Evolutionary conservation across 2,888 invertebrate species (phyloP).

Genomic region (Chymomyza procnemis): DNA sequence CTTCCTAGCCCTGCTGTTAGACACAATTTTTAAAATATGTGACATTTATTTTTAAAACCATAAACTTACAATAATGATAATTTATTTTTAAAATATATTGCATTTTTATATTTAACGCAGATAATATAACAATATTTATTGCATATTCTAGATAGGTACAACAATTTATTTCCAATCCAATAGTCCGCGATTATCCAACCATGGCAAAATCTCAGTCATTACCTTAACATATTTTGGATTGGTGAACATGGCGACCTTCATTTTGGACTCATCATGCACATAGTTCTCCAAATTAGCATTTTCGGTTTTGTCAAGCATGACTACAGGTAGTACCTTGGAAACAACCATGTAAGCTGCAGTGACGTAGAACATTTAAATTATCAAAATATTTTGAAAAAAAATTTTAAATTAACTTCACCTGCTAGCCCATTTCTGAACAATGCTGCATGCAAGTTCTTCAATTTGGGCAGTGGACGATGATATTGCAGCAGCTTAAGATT

Average conservation of each 20-base stretch:
- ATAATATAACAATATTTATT: too few relatives aligned
- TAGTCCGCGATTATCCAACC: conserved; percentile 76
- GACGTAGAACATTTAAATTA: background rate
- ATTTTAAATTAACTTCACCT: conserved; percentile 54
- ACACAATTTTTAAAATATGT: background rate
- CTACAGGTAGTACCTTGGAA: conserved; percentile 73
- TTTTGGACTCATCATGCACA: conserved; percentile 62
- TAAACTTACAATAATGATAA: background rate
- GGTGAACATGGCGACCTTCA: conserved; percentile 70
- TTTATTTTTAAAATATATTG: conserved; percentile 1
- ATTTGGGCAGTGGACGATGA: conserved; percentile 73
- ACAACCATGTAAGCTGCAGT: conserved; percentile 73
- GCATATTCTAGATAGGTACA: background rate
- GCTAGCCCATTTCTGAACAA: conserved; percentile 71
- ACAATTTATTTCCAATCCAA: conserved; percentile 65
- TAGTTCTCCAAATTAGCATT: conserved; percentile 53
- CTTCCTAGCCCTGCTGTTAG: too few relatives aligned
- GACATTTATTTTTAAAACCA: background rate
- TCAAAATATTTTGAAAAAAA: background rate
- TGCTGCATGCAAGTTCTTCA: conserved; percentile 69
- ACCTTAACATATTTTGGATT: conserved; percentile 73
- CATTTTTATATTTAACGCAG: background rate
- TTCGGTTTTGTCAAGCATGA: conserved; percentile 69
- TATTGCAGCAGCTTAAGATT: conserved; percentile 74
- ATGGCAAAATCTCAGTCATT: conserved; percentile 72